phyloP scores from a whole-genome alignment of 2,797 vertebrate genomes.

The Pangasius krempfi region DNA sequence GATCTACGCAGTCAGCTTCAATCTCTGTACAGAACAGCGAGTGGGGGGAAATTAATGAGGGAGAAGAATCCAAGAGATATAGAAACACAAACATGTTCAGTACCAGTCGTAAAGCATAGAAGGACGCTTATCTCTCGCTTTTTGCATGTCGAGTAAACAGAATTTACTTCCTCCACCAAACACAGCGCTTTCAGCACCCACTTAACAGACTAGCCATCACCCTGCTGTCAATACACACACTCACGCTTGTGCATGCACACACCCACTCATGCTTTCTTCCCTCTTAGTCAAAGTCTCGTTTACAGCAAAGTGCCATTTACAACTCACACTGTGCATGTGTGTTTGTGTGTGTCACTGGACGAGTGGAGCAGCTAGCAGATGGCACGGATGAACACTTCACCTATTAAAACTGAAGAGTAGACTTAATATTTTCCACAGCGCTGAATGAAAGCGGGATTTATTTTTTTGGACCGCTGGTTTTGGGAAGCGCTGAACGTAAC shows the following conservation, averaged over 20 bases:
- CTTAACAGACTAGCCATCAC: slow-evolving; percentile 16
- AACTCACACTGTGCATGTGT: background rate
- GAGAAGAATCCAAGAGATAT: background rate
- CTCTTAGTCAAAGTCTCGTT: slow-evolving; percentile 19
- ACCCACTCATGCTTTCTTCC: slow-evolving; percentile 1
- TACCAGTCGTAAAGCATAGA: background rate
- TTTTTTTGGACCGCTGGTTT: background rate
- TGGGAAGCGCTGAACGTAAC: background rate
- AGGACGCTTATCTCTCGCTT: background rate
- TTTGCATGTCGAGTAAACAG: background rate
- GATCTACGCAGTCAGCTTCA: background rate
- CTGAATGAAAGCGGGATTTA: slow-evolving; percentile 21
- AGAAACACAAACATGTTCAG: background rate
- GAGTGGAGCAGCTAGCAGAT: slow-evolving; percentile 38
- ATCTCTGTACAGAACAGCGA: background rate
- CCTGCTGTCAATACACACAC: slow-evolving; percentile 11
- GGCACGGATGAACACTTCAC: slow-evolving; percentile 46
- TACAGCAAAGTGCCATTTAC: slow-evolving; percentile 1
- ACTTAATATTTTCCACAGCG: slow-evolving; percentile 42
- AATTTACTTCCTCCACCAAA: slow-evolving; percentile 6
- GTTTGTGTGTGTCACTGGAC: slow-evolving; percentile 10
- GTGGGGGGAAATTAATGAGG: background rate
- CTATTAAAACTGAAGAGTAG: slow-evolving; percentile 42
- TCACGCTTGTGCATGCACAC: slow-evolving; percentile 3
- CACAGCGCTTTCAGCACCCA: background rate